Base-by-base conservation (phyloP, 2,113 vertebrate genomes). In the Myotis lucifugus region DNA sequence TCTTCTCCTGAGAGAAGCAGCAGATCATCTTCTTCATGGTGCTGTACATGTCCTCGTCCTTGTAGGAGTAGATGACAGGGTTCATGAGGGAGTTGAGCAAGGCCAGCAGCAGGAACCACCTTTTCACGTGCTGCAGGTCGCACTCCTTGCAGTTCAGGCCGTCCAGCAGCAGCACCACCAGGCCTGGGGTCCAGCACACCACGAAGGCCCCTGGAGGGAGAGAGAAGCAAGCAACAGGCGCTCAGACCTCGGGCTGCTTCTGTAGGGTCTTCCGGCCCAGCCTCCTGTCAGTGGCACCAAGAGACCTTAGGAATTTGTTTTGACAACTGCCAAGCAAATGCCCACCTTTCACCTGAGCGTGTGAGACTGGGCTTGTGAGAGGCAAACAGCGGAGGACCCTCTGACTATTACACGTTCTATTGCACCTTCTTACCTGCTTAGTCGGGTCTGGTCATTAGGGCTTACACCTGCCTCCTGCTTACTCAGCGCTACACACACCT, bases 1-100 rank as follows among this genome's bases (percentile, higher is more conserved):
- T 98, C 13, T 95, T 99, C n/a, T 99, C 99, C 1, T 98, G 98
- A 10, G 97, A 97, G 23, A 98, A 98, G 82, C 99, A 99, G 95
- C 98, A 98, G 92, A 99, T 93, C 97, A 99, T 99, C 96, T 98
- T 99, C 97, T 99, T 99, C 97, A 99, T 98, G 84, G 99, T 99
- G 67, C 95, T 97, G 98, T 99, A 99, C 99, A 99, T 99, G 94
- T 99, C 99, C 32, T 99, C 98, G 17, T 99, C 99, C 97, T 99
- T 99, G 98, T 99, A 99, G 7, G 99, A 99, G 98, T 99, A 99
- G 98, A 99, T 99, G 98, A 99, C 98, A 46, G 99, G 99, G 97
- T 99, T 99, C 99, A 99, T 99, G 96, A 99, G 98, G 0, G 99
- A 99, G 98, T 99, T 99, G 95, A 99, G 93, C 8, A 99, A 98